phyloP scores from a whole-genome alignment of 2,113 vertebrate genomes.

The Dipodomys stephensi region DNA sequence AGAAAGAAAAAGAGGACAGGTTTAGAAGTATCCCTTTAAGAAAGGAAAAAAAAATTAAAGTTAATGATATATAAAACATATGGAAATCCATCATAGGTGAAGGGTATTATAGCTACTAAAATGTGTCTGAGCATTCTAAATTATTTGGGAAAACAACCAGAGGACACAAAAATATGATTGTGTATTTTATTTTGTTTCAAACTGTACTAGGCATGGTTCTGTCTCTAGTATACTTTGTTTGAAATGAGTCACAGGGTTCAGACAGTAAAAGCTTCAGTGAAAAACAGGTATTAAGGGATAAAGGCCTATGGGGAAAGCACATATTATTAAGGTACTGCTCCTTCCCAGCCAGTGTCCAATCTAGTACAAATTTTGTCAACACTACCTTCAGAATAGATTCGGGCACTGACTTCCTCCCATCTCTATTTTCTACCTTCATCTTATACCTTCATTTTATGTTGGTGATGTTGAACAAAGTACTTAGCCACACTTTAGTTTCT shows the following conservation, averaged over 20 bases:
- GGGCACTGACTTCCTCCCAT: neutral
- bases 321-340: neutral
- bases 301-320: constrained; percentile 10
- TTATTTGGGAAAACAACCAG: neutral
- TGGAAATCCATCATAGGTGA: neutral
- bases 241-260: constrained; percentile 53
- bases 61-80: neutral
- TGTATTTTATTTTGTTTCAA: constrained; percentile 3
- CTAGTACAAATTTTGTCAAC: neutral
- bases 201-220: neutral
- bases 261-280: neutral
- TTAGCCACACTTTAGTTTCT: neutral
- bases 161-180: neutral
- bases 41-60: neutral
- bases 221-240: neutral
- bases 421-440: neutral
- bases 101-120: neutral
- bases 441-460: too few relatives aligned
- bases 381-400: neutral
- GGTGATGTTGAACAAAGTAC: neutral
- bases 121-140: neutral
- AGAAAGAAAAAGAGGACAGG: too few relatives aligned
- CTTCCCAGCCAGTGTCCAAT: neutral
- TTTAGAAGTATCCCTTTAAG: neutral
- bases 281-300: constrained; percentile 38